Base-by-base conservation (phyloP, 2,797 vertebrate genomes). In the Eulemur mongoz region DNA sequence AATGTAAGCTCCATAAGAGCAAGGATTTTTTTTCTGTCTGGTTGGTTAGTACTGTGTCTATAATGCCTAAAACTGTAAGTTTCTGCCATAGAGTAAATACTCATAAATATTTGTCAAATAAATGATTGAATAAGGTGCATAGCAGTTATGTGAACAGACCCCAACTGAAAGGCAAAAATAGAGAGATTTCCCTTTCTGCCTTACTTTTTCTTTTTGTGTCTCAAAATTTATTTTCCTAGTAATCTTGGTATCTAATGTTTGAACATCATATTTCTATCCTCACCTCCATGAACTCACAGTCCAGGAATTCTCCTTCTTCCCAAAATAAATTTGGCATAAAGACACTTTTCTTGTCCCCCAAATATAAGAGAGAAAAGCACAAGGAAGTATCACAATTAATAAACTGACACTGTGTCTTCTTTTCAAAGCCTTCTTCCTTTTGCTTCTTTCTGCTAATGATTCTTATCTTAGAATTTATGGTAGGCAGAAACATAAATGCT, bases 401-500 rank as follows among this genome's bases (percentile, higher is more conserved):
- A 73, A 88, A 45, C 4, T 9, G 25, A 92, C 10, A 67, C 35
- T 65, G 18, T 2, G 32, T 91, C 45, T 65, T 50, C 54, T 92
- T 82, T 91, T 27, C 38, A 38, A 5, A 59, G 52, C 15, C 7
- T 61, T 52, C 27, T 85, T 81, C 30, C 43, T 88, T 92, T 93
- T 40, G 17, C 5, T 78, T 90, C 61, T 84, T 50, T 73, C 59
- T 87, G 43, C 14, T 82, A 89, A 79, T 80, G 83, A 94, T 70
- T 88, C 25, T 90, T 30, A 73, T 79, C 17, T 32, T 57, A 89
- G 70, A 81, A 93, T 93, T 93, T 92, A 92, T 90, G 45, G 45
- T 73, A 73, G 43, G n/a, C 43, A 63, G 92, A 82, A 91, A 57
- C 40, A 89, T 54, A 94, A 89, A 87, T 93, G 73, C 20, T 93